Evolutionary conservation across 2,888 invertebrate genomes (phyloP).

Genomic region (Diabrotica balteata): DNA sequence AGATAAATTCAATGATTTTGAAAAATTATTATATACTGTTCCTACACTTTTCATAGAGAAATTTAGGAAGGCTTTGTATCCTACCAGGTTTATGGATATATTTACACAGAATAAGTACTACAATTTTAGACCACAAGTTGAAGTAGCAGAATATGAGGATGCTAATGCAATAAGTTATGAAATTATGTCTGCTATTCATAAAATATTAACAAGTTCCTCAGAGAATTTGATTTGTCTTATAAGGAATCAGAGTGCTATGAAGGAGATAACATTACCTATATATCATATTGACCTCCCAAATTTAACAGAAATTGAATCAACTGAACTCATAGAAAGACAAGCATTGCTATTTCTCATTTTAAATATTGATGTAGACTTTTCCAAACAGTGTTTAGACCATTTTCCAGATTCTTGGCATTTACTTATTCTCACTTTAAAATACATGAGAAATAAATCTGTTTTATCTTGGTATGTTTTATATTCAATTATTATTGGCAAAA

Average conservation of each 20-base stretch:
- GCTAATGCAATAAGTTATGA: conserved; percentile 68
- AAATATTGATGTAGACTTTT: conserved; percentile 57
- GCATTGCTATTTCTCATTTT: conserved; percentile 63
- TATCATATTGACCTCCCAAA: conserved; percentile 50
- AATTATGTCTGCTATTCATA: conserved; percentile 68
- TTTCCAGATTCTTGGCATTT: conserved; percentile 69
- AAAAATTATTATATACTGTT: conserved; percentile 68
- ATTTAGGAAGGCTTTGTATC: conserved; percentile 68
- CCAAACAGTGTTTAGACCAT: conserved; percentile 51
- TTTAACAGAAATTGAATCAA: conserved; percentile 51
- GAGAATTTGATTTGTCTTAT: conserved; percentile 50
- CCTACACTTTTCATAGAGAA: conserved; percentile 57
- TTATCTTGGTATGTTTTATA: conserved; percentile 63
- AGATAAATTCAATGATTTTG: conserved; percentile 21
- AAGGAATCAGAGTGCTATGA: conserved; percentile 44
- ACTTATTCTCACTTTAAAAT: conserved; percentile 66
- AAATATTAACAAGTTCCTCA: conserved; percentile 48
- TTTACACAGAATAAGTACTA: conserved; percentile 70
- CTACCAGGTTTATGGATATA: conserved; percentile 74
- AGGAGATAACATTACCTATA: conserved; percentile 36
- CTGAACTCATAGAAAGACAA: conserved; percentile 47
- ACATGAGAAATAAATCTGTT: conserved; percentile 63
- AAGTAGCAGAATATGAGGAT: conserved; percentile 69
- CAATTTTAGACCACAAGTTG: conserved; percentile 72
- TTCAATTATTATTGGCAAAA: conserved; percentile 66